Percentiles rank a stretch among this genome's conserved stretches.
These are phyloP conservation scores for Butorides virescens DNA, from an alignment of 2,113 vertebrate species.

Conservation along the genomic window DNA sequence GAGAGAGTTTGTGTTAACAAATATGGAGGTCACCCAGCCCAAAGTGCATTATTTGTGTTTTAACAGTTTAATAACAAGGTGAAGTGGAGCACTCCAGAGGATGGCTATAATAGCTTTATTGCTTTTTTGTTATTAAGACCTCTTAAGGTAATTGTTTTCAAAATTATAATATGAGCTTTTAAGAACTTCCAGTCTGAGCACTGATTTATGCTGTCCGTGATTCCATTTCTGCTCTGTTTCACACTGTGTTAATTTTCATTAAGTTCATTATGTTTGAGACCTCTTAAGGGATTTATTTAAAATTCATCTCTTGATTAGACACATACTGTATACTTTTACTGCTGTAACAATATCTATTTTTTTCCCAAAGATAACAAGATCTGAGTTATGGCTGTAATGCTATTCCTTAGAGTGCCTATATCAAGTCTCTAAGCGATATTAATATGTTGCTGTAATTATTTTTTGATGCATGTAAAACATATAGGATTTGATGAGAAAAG, in stretches of 20 bases:
- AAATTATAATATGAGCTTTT: constrained; percentile 69
- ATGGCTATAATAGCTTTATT: constrained; percentile 62
- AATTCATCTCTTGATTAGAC: constrained; percentile 76
- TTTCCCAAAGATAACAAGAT: constrained; percentile 78
- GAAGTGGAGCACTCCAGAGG: constrained; percentile 64
- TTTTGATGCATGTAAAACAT: constrained; percentile 58
- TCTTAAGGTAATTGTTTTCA: constrained; percentile 79
- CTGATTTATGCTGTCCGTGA: constrained; percentile 61
- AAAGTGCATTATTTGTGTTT: constrained; percentile 63
- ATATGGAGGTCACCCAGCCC: constrained; percentile 68
- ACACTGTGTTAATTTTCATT: constrained; percentile 81
- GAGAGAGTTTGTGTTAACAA: constrained; percentile 67
- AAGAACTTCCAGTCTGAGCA: constrained; percentile 58
- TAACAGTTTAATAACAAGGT: constrained; percentile 74
- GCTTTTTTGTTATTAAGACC: constrained; percentile 71
- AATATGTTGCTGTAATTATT: constrained; percentile 65
- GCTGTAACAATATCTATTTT: constrained; percentile 80
- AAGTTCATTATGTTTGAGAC: constrained; percentile 76
- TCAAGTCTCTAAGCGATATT: constrained; percentile 45
- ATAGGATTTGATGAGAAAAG: constrained; percentile 50
- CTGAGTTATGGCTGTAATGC: constrained; percentile 76
- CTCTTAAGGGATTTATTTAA: constrained; percentile 83
- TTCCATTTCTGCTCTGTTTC: constrained; percentile 67
- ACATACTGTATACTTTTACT: constrained; percentile 63
- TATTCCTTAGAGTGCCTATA: constrained; percentile 66